A percentile compares a stretch with the other conserved stretches of the same genome.
Evolutionary conservation across 2,888 invertebrate genomes (phyloP).

Genomic region (Cheilosia pagana): DNA sequence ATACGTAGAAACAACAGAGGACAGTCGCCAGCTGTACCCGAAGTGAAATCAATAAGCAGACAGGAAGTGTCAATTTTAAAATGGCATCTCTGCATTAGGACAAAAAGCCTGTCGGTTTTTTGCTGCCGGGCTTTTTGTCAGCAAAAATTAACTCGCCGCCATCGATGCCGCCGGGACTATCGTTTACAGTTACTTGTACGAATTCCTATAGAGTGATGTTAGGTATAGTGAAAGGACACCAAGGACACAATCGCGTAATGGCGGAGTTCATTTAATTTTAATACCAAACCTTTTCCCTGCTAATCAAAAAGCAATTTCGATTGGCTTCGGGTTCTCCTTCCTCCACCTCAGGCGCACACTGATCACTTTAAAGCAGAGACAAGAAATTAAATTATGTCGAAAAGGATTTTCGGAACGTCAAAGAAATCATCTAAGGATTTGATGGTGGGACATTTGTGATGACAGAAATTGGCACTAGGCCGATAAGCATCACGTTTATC

Average conservation of each 20-base stretch:
- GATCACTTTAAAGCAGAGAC: conserved; percentile 20
- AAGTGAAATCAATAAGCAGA: conserved; percentile 60
- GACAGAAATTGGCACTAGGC: conserved; percentile 58
- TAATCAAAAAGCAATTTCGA: conserved; percentile 68
- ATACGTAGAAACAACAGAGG: conserved; percentile 25
- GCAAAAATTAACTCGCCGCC: conserved; percentile 36
- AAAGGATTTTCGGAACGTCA: conserved; percentile 58
- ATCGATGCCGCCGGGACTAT: not conserved
- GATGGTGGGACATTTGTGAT: conserved; percentile 5
- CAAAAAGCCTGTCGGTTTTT: conserved; percentile 31
- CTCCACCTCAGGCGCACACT: not conserved
- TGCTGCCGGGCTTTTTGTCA: not conserved
- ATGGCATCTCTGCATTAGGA: conserved; percentile 60
- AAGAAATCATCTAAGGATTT: conserved; percentile 36
- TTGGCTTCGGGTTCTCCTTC: conserved; percentile 34
- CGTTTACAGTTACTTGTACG: too few relatives aligned
- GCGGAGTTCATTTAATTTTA: conserved; percentile 30
- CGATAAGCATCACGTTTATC: conserved; percentile 39
- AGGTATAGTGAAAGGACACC: conserved; percentile 26
- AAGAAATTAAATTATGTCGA: conserved; percentile 53
- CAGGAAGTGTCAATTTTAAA: conserved; percentile 62
- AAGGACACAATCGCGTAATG: conserved; percentile 29
- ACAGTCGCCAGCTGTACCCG: conserved; percentile 18
- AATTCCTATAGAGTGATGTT: not conserved
- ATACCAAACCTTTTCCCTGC: conserved; percentile 55